Conservation (phyloP, 2,797 vertebrate genomes). For the Poecilia wingei region DNA sequence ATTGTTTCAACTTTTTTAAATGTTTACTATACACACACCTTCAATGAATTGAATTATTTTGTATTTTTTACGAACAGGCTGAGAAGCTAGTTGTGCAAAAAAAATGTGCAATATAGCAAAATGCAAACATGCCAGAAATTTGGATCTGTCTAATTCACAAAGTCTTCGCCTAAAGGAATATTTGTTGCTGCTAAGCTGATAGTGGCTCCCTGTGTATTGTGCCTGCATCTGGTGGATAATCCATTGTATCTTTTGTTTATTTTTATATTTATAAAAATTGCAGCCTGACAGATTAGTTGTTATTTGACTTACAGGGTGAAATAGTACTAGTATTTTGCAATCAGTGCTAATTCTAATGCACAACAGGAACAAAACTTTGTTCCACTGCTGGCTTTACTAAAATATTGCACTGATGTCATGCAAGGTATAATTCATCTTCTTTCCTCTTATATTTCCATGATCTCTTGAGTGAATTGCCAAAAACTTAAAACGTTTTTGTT, state of each 20-base stretch:
- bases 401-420: background rate
- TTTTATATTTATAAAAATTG: background rate
- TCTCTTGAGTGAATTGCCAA: background rate
- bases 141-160: background rate
- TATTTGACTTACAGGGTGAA: background rate
- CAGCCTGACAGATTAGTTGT: background rate
- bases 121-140: background rate
- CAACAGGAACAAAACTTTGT: background rate
- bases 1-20: slow-evolving; percentile 1
- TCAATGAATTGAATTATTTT: slow-evolving; percentile 32
- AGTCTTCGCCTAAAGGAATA: background rate
- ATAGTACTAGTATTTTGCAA: background rate
- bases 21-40: slow-evolving; percentile 12
- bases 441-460: background rate
- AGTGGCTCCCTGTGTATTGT: background rate
- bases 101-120: background rate
- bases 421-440: background rate
- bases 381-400: background rate
- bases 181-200: background rate
- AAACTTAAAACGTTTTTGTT: background rate
- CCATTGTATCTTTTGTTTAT: background rate
- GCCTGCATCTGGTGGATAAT: background rate
- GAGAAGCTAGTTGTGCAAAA: background rate
- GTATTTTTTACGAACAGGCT: slow-evolving; percentile 15
- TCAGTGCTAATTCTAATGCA: background rate